Percentiles rank a stretch among this genome's conserved stretches.
Conservation (phyloP, 2,113 vertebrate genomes). For the Nibea coibor region DNA sequence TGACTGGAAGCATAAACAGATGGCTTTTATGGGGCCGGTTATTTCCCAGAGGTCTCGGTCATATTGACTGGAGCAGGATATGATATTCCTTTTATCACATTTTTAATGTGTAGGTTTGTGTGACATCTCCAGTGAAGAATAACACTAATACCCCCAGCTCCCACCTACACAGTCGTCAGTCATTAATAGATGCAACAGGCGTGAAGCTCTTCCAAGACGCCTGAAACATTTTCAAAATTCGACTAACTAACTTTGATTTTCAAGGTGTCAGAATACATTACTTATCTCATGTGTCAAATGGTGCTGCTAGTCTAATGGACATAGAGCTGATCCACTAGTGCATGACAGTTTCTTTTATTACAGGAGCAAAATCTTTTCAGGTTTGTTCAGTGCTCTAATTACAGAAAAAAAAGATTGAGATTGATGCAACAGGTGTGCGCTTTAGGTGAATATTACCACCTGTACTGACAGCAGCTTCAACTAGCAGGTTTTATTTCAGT, state of each 20-base stretch:
- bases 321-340: background rate
- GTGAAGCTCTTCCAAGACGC: background rate
- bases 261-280: background rate
- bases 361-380: background rate
- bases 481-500: background rate
- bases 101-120: conserved; percentile 30
- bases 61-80: conserved; percentile 45
- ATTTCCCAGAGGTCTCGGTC: conserved; percentile 62
- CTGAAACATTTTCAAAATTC: background rate
- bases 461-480: background rate
- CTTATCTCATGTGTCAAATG: background rate
- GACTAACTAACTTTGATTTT: background rate
- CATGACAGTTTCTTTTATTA: background rate
- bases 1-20: conserved; percentile 60
- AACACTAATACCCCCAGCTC: background rate
- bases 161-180: background rate
- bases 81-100: conserved; percentile 49
- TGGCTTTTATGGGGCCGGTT: conserved; percentile 52
- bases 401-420: background rate
- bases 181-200: background rate
- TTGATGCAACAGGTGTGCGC: background rate
- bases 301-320: background rate
- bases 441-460: background rate
- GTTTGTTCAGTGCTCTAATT: background rate
- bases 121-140: conserved; percentile 26